Conservation (phyloP, 2,797 vertebrate species). For the Cossypha heuglini region DNA sequence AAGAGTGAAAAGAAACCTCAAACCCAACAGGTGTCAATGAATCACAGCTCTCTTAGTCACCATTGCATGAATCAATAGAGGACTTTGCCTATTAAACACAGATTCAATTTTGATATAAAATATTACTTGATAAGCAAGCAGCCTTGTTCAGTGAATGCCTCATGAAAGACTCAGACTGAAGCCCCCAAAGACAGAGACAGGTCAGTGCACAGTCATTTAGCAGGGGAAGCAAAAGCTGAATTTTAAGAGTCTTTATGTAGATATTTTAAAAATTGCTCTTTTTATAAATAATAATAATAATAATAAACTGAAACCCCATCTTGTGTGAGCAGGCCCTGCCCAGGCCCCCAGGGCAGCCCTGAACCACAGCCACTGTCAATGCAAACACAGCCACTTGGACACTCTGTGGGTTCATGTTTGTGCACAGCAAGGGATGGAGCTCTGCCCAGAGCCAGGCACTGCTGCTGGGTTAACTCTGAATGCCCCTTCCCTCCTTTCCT, state of each 20-base stretch:
- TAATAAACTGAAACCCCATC: not conserved
- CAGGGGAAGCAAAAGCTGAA: not conserved
- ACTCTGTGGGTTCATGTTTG: rapidly evolving
- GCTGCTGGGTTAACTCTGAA: not conserved
- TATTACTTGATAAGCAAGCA: constrained; percentile 8
- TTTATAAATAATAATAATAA: not conserved
- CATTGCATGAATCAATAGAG: constrained; percentile 21
- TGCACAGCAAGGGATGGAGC: not conserved
- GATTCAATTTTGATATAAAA: not conserved
- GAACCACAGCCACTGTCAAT: rapidly evolving
- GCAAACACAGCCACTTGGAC: not conserved
- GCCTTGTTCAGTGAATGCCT: not conserved
- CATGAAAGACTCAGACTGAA: not conserved
- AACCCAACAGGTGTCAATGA: constrained; percentile 33
- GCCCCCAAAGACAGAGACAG: not conserved
- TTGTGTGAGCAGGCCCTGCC: not conserved
- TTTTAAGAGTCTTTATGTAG: not conserved
- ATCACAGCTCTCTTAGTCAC: constrained; percentile 45
- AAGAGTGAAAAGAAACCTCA: constrained; percentile 1
- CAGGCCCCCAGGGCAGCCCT: not conserved
- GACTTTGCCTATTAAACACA: constrained; percentile 23
- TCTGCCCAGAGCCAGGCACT: not conserved
- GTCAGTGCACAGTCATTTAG: not conserved
- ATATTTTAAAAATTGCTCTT: not conserved
- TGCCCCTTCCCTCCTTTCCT: not conserved